Percentiles rank a stretch among this genome's conserved stretches.
Evolutionary conservation across 1,140 invertebrate genomes (phyloP).

Genomic region (Aphelenchoides avenae): DNA sequence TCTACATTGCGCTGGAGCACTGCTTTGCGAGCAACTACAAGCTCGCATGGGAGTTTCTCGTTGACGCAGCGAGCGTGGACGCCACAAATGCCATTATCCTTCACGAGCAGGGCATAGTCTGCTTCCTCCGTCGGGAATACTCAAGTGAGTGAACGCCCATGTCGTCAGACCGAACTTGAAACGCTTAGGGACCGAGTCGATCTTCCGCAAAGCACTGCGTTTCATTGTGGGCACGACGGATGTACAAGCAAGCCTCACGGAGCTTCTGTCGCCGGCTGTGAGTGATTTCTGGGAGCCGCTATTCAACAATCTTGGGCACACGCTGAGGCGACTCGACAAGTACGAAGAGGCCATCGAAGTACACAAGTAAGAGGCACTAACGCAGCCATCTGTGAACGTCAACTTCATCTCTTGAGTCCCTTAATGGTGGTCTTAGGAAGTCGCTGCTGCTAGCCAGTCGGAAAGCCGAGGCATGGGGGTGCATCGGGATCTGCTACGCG

Average conservation of each 20-base stretch:
- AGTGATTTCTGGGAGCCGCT: conserved; percentile 50
- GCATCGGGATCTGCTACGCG: conserved; percentile 37
- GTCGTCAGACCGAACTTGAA: conserved; percentile 2
- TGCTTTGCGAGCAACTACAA: conserved; percentile 49
- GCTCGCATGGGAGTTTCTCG: conserved; percentile 40
- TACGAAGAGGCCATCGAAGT: conserved; percentile 45
- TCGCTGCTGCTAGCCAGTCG: conserved; percentile 19
- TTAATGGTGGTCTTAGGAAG: conserved; percentile 21
- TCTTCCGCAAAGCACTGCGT: background rate
- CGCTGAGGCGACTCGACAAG: conserved; percentile 28
- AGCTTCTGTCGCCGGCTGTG: conserved; percentile 9
- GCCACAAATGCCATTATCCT: conserved; percentile 42
- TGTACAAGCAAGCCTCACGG: background rate
- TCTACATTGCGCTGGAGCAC: conserved; percentile 50
- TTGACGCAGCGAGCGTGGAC: conserved; percentile 32
- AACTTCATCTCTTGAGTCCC: background rate
- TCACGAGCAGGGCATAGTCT: conserved; percentile 41
- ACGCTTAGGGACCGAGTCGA: background rate
- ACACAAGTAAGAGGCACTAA: conserved; percentile 11
- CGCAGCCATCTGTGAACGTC: background rate
- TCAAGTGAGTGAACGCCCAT: conserved; percentile 18
- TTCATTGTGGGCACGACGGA: background rate
- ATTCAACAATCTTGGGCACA: conserved; percentile 45
- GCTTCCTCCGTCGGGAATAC: conserved; percentile 36
- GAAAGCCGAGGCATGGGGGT: conserved; percentile 38